Conservation (phyloP, 2,888 invertebrate genomes). For the Pammene fasciana region DNA sequence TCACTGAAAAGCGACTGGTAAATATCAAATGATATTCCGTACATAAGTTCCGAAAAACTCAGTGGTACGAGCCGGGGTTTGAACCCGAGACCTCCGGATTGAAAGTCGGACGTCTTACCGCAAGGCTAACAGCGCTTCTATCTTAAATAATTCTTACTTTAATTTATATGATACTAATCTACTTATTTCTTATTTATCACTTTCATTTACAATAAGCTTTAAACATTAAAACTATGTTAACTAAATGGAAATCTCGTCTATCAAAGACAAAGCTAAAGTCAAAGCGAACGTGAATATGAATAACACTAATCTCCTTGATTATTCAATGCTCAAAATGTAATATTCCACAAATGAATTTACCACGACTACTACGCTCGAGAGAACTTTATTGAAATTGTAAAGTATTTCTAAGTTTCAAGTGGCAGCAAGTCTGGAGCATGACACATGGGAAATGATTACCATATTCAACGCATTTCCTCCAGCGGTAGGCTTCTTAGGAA, state of each 20-base stretch:
- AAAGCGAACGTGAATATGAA: constrained; percentile 23
- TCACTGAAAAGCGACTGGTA: no score
- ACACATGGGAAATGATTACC: constrained; percentile 76
- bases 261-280: constrained; percentile 17
- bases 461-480: constrained; percentile 76
- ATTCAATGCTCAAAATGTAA: constrained; percentile 39
- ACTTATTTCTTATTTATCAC: no score
- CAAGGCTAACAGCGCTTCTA: no score
- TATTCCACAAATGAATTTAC: constrained; percentile 41
- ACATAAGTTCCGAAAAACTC: no score
- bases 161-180: no score
- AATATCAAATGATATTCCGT: no score
- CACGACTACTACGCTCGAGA: constrained; percentile 29
- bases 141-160: no score
- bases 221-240: neutral
- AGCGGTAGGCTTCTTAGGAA: constrained; percentile 73
- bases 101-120: no score
- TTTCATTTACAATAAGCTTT: neutral
- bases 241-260: neutral
- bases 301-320: constrained; percentile 34
- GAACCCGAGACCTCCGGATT: no score
- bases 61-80: no score
- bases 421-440: constrained; percentile 54
- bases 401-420: constrained; percentile 68
- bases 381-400: constrained; percentile 52